These are phyloP conservation scores for Ctenodactylus gundi DNA, from an alignment of 2,113 vertebrate genomes.

Conservation along the genomic window DNA sequence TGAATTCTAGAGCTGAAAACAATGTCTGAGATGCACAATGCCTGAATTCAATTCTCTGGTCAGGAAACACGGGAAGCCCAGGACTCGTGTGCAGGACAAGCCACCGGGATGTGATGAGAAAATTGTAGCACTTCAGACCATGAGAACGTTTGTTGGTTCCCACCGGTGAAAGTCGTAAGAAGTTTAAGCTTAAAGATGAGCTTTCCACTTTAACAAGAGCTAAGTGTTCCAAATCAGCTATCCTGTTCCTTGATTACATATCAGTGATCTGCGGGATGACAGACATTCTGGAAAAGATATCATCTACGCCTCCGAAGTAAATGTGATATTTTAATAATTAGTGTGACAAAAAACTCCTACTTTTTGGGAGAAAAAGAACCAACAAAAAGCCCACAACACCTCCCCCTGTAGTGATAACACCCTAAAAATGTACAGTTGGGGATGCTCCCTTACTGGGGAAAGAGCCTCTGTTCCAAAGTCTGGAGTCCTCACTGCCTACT, in stretches of 20 bases:
- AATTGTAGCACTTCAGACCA: background rate
- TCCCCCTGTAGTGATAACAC: background rate
- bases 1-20: background rate
- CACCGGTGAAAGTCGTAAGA: background rate
- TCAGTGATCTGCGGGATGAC: background rate
- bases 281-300: background rate
- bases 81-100: background rate
- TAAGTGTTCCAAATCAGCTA: conserved; percentile 22
- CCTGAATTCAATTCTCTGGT: background rate
- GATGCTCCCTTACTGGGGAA: background rate
- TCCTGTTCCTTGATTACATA: background rate
- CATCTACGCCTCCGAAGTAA: background rate
- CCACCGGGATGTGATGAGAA: background rate
- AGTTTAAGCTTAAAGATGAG: conserved; percentile 12
- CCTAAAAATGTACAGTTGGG: background rate
- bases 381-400: too few species aligned
- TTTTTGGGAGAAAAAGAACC: conserved; percentile 12
- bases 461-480: background rate
- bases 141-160: background rate
- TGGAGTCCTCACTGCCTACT: background rate
- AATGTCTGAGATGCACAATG: background rate
- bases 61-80: background rate
- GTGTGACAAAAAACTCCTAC: background rate
- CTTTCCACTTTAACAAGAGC: background rate
- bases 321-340: conserved; percentile 21